Evolutionary conservation across 2,888 invertebrate genomes (phyloP).

Genomic region (Napeogenes sylphis): DNA sequence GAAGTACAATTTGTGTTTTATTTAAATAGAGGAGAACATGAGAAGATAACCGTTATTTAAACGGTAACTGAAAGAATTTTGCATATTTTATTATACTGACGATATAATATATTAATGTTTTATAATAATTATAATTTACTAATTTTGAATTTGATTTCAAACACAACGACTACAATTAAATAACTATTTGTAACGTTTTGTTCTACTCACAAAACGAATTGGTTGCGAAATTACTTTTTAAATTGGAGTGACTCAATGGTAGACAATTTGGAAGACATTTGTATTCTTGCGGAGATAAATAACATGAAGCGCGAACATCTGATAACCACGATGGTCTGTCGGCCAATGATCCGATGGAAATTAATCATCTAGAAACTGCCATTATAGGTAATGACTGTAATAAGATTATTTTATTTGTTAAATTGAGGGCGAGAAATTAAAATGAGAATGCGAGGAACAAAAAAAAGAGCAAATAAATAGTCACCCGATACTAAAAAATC

Average conservation of each 20-base stretch:
- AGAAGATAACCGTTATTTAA: slow-evolving; percentile 13
- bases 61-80: slow-evolving; percentile 13
- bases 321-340: slow-evolving; percentile 65
- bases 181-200: slow-evolving; percentile 72
- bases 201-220: slow-evolving; percentile 74
- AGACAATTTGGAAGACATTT: slow-evolving; percentile 77
- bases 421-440: no score
- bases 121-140: no score
- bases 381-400: no score
- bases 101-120: background rate
- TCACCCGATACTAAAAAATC: no score
- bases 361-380: no score
- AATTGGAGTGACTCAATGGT: slow-evolving; percentile 74
- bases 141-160: slow-evolving; percentile 11
- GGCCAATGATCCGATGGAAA: slow-evolving; percentile 19
- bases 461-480: no score
- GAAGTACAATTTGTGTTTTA: slow-evolving; percentile 2
- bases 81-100: slow-evolving; percentile 7
- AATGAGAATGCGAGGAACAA: no score
- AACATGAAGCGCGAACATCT: slow-evolving; percentile 70
- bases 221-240: slow-evolving; percentile 76
- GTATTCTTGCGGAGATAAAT: slow-evolving; percentile 75
- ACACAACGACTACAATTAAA: slow-evolving; percentile 53
- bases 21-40: slow-evolving; percentile 4
- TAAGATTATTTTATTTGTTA: no score